phyloP scores from a whole-genome alignment of 1,140 invertebrate genomes.

The Musca vetustissima region DNA sequence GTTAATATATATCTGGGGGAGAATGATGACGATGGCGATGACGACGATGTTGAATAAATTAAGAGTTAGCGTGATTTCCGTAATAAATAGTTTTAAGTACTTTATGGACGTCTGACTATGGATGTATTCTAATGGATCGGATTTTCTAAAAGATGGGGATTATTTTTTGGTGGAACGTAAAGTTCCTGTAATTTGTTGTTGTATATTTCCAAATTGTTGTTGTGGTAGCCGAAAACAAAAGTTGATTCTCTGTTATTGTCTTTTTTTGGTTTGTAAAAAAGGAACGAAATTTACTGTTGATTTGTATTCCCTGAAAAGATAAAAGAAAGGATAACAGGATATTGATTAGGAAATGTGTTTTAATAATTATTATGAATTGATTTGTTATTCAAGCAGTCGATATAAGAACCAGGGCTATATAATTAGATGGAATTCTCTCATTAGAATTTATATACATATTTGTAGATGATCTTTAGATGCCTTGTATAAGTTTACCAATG shows the following conservation, averaged over 20 bases:
- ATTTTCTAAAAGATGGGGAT: no score
- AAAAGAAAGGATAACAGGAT: background rate
- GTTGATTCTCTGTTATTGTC: conserved; percentile 1
- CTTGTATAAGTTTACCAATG: no score
- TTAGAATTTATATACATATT: no score
- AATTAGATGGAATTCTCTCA: no score
- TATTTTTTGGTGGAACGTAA: no score
- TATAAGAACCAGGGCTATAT: no score
- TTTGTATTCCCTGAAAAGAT: conserved; percentile 17
- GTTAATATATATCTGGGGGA: no score
- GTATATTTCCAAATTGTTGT: background rate
- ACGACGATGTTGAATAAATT: background rate
- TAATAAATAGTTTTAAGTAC: background rate
- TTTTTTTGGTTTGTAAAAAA: conserved; percentile 10
- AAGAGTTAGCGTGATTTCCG: background rate
- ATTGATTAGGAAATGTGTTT: no score
- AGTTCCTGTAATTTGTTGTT: conserved; percentile 22
- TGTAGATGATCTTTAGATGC: no score
- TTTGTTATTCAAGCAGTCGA: no score
- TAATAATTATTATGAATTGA: no score
- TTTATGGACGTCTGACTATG: background rate
- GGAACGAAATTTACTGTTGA: conserved; percentile 16
- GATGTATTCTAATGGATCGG: background rate
- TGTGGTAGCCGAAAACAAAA: conserved; percentile 13
- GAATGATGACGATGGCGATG: no score